A percentile compares a stretch with the other conserved stretches of the same genome.
phyloP scores from a whole-genome alignment of 1,140 invertebrate species.

The Macrosteles quadrilineatus region DNA sequence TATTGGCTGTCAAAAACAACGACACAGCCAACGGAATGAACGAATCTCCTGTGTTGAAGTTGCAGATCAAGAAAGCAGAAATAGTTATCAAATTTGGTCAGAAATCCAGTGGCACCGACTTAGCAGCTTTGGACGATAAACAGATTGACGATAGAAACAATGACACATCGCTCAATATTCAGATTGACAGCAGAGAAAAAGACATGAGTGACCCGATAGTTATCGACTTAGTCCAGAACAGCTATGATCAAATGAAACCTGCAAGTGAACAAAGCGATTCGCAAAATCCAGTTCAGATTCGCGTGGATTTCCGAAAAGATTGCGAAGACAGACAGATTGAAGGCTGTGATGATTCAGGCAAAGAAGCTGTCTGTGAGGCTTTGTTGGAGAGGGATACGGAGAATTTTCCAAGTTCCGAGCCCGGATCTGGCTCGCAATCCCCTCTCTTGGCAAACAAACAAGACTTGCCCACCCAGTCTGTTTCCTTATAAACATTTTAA shows the following conservation, averaged over 20 bases:
- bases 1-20: not conserved
- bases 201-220: slow-evolving; percentile 39
- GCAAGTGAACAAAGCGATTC: slow-evolving; percentile 15
- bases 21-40: slow-evolving; percentile 20
- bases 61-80: slow-evolving; percentile 47
- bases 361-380: not conserved
- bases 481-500: not conserved
- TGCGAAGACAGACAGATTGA: slow-evolving; percentile 27
- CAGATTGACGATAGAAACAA: slow-evolving; percentile 25
- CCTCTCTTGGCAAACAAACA: slow-evolving; percentile 37
- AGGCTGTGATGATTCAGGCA: slow-evolving; percentile 19
- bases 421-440: slow-evolving; percentile 39
- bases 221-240: slow-evolving; percentile 40
- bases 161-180: slow-evolving; percentile 43
- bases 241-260: slow-evolving; percentile 15
- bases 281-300: slow-evolving; percentile 41
- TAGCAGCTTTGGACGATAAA: slow-evolving; percentile 13
- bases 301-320: slow-evolving; percentile 39
- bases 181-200: slow-evolving; percentile 41
- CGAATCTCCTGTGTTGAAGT: slow-evolving; percentile 43
- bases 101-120: slow-evolving; percentile 31
- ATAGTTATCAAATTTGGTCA: slow-evolving; percentile 46
- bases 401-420: slow-evolving; percentile 30
- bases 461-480: not conserved
- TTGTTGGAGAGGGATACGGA: not conserved